A percentile compares a stretch with the other conserved stretches of the same genome.
Conservation (phyloP, 2,113 vertebrate species). For the Redunca redunca region DNA sequence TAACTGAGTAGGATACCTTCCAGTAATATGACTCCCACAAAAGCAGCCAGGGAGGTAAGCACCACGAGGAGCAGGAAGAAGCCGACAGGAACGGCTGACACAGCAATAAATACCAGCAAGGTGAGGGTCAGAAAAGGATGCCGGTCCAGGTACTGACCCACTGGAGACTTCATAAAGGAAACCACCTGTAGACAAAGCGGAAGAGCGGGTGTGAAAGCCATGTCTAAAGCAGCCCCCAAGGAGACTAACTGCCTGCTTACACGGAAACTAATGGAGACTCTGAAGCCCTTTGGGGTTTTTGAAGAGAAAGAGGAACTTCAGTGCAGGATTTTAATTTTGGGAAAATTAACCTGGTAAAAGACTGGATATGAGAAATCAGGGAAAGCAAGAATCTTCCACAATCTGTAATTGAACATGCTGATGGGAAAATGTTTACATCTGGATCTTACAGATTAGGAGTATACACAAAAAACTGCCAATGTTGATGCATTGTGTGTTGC, state of each 20-base stretch:
- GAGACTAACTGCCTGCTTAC: slow-evolving; percentile 88
- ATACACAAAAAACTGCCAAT: slow-evolving; percentile 59
- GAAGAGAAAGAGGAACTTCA: slow-evolving; percentile 91
- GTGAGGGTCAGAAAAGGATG: slow-evolving; percentile 86
- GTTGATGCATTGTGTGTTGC: too few relatives aligned
- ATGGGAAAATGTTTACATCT: too few relatives aligned
- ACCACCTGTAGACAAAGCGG: slow-evolving; percentile 79
- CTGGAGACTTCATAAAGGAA: slow-evolving; percentile 83
- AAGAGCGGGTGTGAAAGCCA: not conserved
- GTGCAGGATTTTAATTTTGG: slow-evolving; percentile 91
- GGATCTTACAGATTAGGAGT: too few relatives aligned
- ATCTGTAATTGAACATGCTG: too few relatives aligned
- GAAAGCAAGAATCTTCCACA: too few relatives aligned
- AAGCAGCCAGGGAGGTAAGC: slow-evolving; percentile 80
- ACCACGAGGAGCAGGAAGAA: slow-evolving; percentile 87
- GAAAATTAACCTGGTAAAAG: slow-evolving; percentile 88
- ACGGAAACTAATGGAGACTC: slow-evolving; percentile 86
- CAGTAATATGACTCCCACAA: slow-evolving; percentile 84
- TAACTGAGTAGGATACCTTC: slow-evolving; percentile 82
- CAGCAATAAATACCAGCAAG: slow-evolving; percentile 82
- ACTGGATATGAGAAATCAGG: too few relatives aligned
- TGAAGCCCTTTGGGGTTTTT: slow-evolving; percentile 89
- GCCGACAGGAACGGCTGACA: slow-evolving; percentile 84
- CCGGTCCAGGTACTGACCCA: slow-evolving; percentile 85
- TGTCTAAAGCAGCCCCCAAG: slow-evolving; percentile 79